Conservation (phyloP, 2,113 vertebrate genomes). For the Atlantisia rogersi region DNA sequence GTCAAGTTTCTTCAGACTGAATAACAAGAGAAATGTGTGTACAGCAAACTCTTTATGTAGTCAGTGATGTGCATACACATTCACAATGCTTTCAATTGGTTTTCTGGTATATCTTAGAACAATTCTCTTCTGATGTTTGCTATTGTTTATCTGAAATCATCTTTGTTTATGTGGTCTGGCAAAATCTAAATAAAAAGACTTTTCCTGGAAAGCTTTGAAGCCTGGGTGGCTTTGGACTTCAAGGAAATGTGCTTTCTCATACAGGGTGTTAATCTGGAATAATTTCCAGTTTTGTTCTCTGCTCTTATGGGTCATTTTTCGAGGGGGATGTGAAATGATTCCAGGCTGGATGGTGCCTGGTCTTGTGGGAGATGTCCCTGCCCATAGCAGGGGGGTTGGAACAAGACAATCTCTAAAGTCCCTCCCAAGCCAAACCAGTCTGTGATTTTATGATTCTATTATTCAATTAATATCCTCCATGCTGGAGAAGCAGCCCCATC, state of each 20-base stretch:
- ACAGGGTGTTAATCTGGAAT: background rate
- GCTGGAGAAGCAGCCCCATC: background rate
- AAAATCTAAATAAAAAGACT: background rate
- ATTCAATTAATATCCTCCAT: background rate
- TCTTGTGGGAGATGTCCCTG: too few species aligned
- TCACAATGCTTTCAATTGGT: background rate
- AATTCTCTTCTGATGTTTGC: background rate
- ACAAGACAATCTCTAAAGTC: too few species aligned
- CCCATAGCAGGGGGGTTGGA: too few species aligned
- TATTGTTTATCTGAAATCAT: background rate
- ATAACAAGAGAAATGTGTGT: constrained; percentile 13
- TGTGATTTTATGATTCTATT: background rate
- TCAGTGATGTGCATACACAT: background rate
- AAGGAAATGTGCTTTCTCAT: background rate
- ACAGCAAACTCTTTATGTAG: background rate
- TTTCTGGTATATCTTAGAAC: background rate
- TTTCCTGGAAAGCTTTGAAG: background rate
- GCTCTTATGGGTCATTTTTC: background rate
- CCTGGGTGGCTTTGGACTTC: background rate
- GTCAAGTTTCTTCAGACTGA: background rate
- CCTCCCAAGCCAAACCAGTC: too few species aligned
- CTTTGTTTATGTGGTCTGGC: background rate
- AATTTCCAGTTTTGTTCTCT: background rate
- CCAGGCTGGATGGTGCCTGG: too few species aligned
- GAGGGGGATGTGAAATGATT: background rate